Evolutionary conservation across 2,888 invertebrate genomes (phyloP).

Genomic region (Napeogenes inachia): DNA sequence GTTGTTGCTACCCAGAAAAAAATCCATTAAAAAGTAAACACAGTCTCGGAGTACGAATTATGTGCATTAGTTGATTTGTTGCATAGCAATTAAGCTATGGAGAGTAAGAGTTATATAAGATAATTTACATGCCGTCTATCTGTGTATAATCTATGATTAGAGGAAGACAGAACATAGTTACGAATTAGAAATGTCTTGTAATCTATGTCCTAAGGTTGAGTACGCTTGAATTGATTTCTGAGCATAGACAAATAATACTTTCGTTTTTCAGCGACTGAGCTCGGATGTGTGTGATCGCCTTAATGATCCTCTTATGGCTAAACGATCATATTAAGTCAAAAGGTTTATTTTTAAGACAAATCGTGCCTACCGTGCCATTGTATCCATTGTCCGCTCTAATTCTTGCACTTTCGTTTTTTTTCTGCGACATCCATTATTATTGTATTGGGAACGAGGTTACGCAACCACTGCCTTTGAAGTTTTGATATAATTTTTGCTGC

Average conservation of each 20-base stretch:
- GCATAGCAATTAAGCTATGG: conserved; percentile 11
- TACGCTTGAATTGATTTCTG: conserved; percentile 13
- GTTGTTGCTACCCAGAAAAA: conserved; percentile 11
- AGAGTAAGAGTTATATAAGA: conserved; percentile 11
- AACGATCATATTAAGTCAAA: conserved; percentile 12
- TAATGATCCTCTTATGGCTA: no score
- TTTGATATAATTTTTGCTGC: conserved; percentile 75
- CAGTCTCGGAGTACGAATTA: conserved; percentile 4
- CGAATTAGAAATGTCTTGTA: conserved; percentile 6
- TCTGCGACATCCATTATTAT: conserved; percentile 71
- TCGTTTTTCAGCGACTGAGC: not conserved
- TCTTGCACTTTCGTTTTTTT: conserved; percentile 73
- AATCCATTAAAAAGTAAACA: conserved; percentile 8
- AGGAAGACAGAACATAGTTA: conserved; percentile 5
- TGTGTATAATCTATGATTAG: conserved; percentile 9
- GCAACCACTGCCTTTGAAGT: conserved; percentile 66
- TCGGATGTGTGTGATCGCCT: no score
- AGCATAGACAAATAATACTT: not conserved
- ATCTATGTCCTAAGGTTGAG: conserved; percentile 20
- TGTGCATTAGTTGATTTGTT: conserved; percentile 12
- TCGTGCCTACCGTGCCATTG: conserved; percentile 66
- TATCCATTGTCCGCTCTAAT: conserved; percentile 69
- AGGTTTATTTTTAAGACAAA: conserved; percentile 27
- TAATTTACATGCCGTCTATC: conserved; percentile 7
- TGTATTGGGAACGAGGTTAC: conserved; percentile 73